phyloP scores from a whole-genome alignment of 2,797 vertebrate species.

The Neosalanx taihuensis region DNA sequence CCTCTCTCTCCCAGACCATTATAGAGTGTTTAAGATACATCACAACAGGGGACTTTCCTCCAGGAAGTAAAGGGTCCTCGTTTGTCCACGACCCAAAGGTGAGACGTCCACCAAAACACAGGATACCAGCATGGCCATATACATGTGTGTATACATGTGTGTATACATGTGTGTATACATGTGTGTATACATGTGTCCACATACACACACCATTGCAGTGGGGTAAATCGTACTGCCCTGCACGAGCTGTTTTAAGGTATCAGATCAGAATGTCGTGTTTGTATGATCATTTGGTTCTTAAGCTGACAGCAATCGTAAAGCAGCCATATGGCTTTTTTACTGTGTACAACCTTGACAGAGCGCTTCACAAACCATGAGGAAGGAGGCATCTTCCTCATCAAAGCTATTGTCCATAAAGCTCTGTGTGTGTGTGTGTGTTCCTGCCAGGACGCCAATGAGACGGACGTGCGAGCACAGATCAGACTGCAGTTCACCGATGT shows the following conservation, averaged over 20 bases:
- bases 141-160: not conserved
- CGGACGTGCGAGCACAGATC: constrained; percentile 93
- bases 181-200: not conserved
- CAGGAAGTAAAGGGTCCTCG: constrained; percentile 92
- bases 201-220: not conserved
- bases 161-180: not conserved
- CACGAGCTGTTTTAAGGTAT: no score
- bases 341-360: no score
- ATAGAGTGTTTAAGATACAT: constrained; percentile 97
- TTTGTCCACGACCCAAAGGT: constrained; percentile 99
- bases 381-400: no score
- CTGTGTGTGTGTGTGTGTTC: not conserved
- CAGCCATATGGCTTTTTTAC: no score
- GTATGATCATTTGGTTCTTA: no score
- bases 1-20: constrained; percentile 80
- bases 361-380: not conserved
- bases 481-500: constrained; percentile 88
- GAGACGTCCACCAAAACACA: constrained; percentile 22
- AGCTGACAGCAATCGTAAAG: no score
- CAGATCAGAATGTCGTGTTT: no score
- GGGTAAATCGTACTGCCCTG: no score
- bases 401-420: no score
- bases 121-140: not conserved
- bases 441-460: constrained; percentile 83
- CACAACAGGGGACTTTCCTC: constrained; percentile 92